A percentile compares a stretch with the other conserved stretches of the same genome.
Conservation (phyloP, 2,113 vertebrate species). For the pig (Sus scrofa) region T2T-Sscrofa CM000824.6:40379501-40380000, state of each 20-base stretch:
- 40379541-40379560: background rate
- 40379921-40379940: background rate
- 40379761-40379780: background rate
- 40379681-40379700: background rate
- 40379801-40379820: background rate
- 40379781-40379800: background rate
- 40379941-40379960: background rate
- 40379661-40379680: background rate
- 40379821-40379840: background rate
- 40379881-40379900: background rate
- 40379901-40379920: background rate
- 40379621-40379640: background rate
- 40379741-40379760: background rate
- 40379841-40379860: too few species aligned
- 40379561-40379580: background rate
- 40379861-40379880: too few species aligned
- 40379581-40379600: background rate
- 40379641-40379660: background rate
- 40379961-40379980: background rate
- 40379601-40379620: background rate
- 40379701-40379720: background rate
- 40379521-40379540: background rate
- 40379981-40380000: background rate
- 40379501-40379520: accelerated
- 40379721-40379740: background rate